Evolutionary conservation across 2,113 vertebrate genomes (phyloP), one percentile per base, ranked within the genome.

Genomic region (Nothocercus nigrocapillus): DNA sequence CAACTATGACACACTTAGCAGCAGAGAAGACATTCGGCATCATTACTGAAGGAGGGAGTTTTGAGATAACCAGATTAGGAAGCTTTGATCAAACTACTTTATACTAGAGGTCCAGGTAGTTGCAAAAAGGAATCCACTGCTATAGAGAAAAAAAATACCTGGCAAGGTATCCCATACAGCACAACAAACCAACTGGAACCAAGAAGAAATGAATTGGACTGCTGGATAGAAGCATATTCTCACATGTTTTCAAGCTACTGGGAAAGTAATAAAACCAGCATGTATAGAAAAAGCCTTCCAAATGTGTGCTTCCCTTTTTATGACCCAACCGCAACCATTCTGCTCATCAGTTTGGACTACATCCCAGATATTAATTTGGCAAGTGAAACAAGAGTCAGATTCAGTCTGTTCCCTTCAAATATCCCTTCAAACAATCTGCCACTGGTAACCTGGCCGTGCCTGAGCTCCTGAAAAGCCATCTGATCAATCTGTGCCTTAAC

Each of bases 341-440:
- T 36, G 82, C 81, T 93, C 90, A 95, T 81, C 82, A 81, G 89
- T 45, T 24, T 95, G 93, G 90, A 94, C 79, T 69, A 63, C 73
- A 73, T 85, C 95, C 93, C 90, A 96, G 92, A 88, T 95, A 91
- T 83, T 91, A 94, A 84, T 93, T 82, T 93, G 90, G 94, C 93
- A 90, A 91, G 72, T 44, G 81, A 87, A 96, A 53, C 69, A 83
- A 84, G 53, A 10, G 2, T 56, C 64, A 83, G 62, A 86, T 79
- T 88, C 69, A 89, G 74, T 17, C 68, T 75, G 82, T 64, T 76
- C 68, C 91, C 79, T 90, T 88, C 75, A 77, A 74, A 93, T 11
- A 67, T 49, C 3, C 64, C 62, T 58, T 76, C 49, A 91, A 90
- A 93, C 91, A 93, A 81, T 91, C 90, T 93, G 91, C 42, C 90